Conservation (phyloP, 2,888 invertebrate species). For the Dicyrtoma fusca region DNA sequence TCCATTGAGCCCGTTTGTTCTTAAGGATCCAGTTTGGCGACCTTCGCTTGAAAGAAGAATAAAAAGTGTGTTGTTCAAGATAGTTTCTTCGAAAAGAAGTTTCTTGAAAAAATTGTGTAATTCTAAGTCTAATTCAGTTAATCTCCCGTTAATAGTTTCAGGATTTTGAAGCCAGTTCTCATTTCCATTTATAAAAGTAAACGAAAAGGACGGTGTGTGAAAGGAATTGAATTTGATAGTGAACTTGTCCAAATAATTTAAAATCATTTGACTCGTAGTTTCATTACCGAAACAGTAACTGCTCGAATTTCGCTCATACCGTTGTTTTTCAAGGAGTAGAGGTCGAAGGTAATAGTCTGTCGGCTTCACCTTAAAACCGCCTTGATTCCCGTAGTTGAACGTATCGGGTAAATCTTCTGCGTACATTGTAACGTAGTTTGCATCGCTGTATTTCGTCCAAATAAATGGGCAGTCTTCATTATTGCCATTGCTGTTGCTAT, state of each 20-base stretch:
- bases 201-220: background rate
- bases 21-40: background rate
- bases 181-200: background rate
- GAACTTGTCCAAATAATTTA: background rate
- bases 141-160: background rate
- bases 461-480: slow-evolving; percentile 15
- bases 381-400: background rate
- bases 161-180: background rate
- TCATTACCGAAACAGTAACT: slow-evolving; percentile 5
- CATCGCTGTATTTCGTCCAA: background rate
- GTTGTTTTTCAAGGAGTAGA: background rate
- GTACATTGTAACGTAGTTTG: background rate
- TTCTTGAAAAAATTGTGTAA: background rate
- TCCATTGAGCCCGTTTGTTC: background rate
- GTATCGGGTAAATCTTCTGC: slow-evolving; percentile 1
- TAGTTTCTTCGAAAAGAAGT: background rate
- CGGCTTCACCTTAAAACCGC: background rate
- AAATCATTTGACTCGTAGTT: background rate
- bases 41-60: slow-evolving; percentile 1
- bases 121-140: background rate
- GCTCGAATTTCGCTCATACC: background rate
- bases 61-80: background rate
- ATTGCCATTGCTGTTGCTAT: too few species aligned
- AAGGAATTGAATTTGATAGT: background rate
- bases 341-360: slow-evolving; percentile 11